A percentile compares a stretch with the other conserved stretches of the same genome.
Conservation (phyloP, 2,113 vertebrate species). For the Cebidichthys violaceus region DNA sequence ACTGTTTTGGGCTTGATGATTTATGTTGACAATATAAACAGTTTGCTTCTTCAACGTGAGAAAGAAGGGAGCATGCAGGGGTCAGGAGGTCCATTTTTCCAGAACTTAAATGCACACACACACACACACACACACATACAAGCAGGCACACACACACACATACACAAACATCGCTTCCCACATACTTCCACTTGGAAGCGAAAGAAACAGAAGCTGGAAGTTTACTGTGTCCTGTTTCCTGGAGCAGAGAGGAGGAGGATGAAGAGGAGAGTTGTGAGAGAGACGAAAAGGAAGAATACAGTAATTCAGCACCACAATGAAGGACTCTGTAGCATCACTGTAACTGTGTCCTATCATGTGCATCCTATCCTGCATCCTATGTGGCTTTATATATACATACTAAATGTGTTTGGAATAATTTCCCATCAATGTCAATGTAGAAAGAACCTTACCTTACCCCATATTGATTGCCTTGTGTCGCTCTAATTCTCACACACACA, state of each 20-base stretch:
- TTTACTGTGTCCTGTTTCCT: slow-evolving; percentile 78
- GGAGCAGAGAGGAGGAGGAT: slow-evolving; percentile 63
- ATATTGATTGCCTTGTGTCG: background rate
- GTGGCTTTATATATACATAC: background rate
- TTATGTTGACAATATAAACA: slow-evolving; percentile 61
- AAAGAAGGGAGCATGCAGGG: slow-evolving; percentile 30
- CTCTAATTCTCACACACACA: background rate
- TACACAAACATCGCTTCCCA: slow-evolving; percentile 66
- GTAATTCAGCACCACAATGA: background rate
- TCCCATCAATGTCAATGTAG: background rate
- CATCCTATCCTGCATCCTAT: background rate
- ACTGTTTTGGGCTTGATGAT: background rate
- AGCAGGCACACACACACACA: slow-evolving; percentile 37
- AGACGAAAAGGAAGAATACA: slow-evolving; percentile 57
- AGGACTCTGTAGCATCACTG: slow-evolving; percentile 2
- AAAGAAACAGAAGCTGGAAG: slow-evolving; percentile 85
- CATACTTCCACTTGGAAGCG: slow-evolving; percentile 80
- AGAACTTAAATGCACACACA: slow-evolving; percentile 22
- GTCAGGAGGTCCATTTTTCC: slow-evolving; percentile 58
- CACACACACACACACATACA: slow-evolving; percentile 34
- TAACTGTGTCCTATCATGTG: background rate
- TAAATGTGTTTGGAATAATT: background rate
- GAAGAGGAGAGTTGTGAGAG: slow-evolving; percentile 61
- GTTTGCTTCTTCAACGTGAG: slow-evolving; percentile 53
- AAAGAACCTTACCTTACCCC: background rate